These are phyloP conservation scores for Proisotoma minuta DNA, from an alignment of 2,888 invertebrate genomes.

Conservation along the genomic window DNA sequence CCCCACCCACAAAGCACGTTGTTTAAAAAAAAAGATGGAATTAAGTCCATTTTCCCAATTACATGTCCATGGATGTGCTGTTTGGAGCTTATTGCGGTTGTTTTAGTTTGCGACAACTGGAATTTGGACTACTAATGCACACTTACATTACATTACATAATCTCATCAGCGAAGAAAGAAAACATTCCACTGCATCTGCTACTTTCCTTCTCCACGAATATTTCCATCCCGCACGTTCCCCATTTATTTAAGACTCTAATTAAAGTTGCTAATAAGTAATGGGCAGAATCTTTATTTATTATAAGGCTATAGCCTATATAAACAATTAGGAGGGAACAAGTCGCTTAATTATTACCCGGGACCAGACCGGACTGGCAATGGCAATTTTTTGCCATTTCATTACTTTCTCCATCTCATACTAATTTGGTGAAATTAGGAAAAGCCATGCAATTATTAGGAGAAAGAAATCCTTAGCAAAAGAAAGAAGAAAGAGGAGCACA, in stretches of 20 bases:
- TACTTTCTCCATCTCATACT: conserved; percentile 17
- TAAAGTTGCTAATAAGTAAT: conserved; percentile 36
- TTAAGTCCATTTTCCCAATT: too few relatives aligned
- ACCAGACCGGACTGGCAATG: conserved; percentile 11
- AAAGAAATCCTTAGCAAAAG: too few relatives aligned
- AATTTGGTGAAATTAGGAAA: conserved; percentile 15
- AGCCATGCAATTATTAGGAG: too few relatives aligned
- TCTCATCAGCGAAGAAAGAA: too few relatives aligned
- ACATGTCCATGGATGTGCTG: too few relatives aligned
- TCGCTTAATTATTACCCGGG: conserved; percentile 16
- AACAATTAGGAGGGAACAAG: background rate
- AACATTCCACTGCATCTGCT: too few relatives aligned
- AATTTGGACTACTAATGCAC: too few relatives aligned
- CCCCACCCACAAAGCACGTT: background rate
- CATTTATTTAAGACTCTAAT: conserved; percentile 19
- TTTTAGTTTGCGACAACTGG: too few relatives aligned
- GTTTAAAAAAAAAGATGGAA: background rate
- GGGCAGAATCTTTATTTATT: conserved; percentile 21
- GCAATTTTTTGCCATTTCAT: conserved; percentile 18
- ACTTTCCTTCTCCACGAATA: background rate
- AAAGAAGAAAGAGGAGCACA: too few relatives aligned
- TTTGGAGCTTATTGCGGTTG: too few relatives aligned
- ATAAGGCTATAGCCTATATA: background rate
- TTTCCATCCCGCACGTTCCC: background rate
- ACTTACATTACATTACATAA: too few relatives aligned